Evolutionary conservation across 2,113 vertebrate species (phyloP), one percentile per base, ranked within the genome.

Genomic region (Tympanuchus pallidicinctus): DNA sequence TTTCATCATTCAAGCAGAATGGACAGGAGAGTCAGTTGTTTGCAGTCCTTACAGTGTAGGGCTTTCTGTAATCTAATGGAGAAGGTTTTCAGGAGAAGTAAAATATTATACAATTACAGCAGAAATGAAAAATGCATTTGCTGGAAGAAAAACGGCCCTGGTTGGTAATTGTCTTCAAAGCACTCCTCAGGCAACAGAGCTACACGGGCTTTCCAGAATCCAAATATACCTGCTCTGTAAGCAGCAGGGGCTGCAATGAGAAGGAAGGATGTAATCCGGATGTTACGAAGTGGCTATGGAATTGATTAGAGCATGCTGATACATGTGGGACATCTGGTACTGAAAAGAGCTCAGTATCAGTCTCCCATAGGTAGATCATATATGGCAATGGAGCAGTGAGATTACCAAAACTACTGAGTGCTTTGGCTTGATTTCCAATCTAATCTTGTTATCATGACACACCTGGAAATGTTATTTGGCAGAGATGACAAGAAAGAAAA

Each of bases 401-500:
- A 59, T 76, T 56, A 50, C 34, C 87, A 67, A 91, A 94, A 86
- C 66, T 80, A 64, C 25, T 28, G 60, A 65, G 36, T 59, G 34
- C 47, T 92, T 93, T 87, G 59, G 45, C 16, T 69, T 77, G 57
- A 18, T 67, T 95, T 94, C 57, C 70, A 94, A 45, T 82, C 43
- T 11, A 24, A 82, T 69, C n/a, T 86, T 75, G n/a, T 73, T 92
- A 74, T 60, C 50, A 3, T 60, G 52, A 69, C 82, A 69, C 34
- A 82, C 80, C 59, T 94, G 90, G 73, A 88, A 92, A 77, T 32
- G 28, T n/a, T 83, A 86, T 40, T 89, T 88, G 66, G 54, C 52
- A 69, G 81, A 56, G 54, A 74, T 50, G 88, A 88, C n/a, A 79
- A 90, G 69, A 60, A 79, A 42, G 54, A 92, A 86, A 94, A 88